phyloP scores from a whole-genome alignment of 1,140 invertebrate species.

The Aphelinus atriplicis region DNA sequence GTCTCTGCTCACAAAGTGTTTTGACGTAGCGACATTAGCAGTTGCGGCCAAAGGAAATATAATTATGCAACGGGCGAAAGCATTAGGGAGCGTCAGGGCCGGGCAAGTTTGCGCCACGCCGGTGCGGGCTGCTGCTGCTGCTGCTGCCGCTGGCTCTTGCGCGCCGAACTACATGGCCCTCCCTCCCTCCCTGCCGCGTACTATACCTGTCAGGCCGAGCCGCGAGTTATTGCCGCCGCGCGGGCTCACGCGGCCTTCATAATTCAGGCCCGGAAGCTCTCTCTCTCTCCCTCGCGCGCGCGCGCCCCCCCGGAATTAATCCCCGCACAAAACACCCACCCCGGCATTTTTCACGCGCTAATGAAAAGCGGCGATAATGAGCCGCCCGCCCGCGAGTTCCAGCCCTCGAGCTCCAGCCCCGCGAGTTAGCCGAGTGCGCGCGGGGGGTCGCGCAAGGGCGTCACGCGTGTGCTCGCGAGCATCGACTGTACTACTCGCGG shows the following conservation, averaged over 20 bases:
- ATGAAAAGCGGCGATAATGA: background rate
- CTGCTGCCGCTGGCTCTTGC: background rate
- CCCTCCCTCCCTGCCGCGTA: too few relatives aligned
- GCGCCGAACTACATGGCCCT: too few relatives aligned
- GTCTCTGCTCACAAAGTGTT: slow-evolving; percentile 24
- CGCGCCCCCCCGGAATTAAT: background rate
- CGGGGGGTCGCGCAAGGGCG: too few relatives aligned
- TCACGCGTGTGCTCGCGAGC: background rate
- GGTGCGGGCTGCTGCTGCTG: slow-evolving; percentile 7
- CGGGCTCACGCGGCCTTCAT: slow-evolving; percentile 19
- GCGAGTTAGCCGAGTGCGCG: background rate
- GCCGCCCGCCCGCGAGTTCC: background rate
- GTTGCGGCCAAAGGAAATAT: slow-evolving; percentile 46
- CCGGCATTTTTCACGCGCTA: background rate
- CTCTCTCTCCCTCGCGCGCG: background rate
- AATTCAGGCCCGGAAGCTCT: slow-evolving; percentile 24
- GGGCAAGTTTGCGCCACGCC: slow-evolving; percentile 41
- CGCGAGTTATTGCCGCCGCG: slow-evolving; percentile 31
- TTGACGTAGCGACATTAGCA: slow-evolving; percentile 50
- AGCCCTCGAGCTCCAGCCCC: background rate
- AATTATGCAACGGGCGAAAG: slow-evolving; percentile 54
- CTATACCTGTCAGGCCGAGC: background rate
- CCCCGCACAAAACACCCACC: background rate
- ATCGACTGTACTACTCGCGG: slow-evolving; percentile 9
- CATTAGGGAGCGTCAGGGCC: slow-evolving; percentile 49